Evolutionary conservation across 2,797 vertebrate species (phyloP).

Genomic region (Siniperca scherzeri): DNA sequence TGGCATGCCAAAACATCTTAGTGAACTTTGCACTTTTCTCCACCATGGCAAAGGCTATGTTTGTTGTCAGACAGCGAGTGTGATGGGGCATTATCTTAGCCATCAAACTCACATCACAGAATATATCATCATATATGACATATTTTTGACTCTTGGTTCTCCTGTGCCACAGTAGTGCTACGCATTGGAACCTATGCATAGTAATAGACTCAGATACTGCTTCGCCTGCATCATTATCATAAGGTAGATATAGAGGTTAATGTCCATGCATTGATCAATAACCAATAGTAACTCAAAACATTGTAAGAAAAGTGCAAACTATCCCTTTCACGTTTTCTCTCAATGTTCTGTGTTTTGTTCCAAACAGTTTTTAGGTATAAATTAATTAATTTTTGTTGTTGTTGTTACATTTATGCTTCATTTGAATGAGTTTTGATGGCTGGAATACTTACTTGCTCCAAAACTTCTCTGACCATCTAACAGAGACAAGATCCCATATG

Average conservation of each 20-base stretch:
- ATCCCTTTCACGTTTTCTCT: slow-evolving; percentile 3
- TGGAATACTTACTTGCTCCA: slow-evolving; percentile 38
- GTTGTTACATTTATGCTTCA: slow-evolving; percentile 17
- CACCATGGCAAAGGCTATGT: slow-evolving; percentile 56
- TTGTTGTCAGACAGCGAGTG: slow-evolving; percentile 39
- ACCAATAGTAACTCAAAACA: slow-evolving; percentile 17
- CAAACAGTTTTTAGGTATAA: background rate
- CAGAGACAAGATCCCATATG: slow-evolving; percentile 73
- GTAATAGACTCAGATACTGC: background rate
- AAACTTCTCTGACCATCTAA: slow-evolving; percentile 62
- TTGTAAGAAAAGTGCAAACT: background rate
- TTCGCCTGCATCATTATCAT: background rate
- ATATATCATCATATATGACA: background rate
- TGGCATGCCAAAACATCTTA: slow-evolving; percentile 67
- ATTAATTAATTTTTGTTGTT: background rate
- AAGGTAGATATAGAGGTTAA: background rate
- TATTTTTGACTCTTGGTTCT: slow-evolving; percentile 1
- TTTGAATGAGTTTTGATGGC: slow-evolving; percentile 22
- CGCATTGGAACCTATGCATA: background rate
- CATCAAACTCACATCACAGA: slow-evolving; percentile 19
- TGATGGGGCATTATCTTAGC: slow-evolving; percentile 6
- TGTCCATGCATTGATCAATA: slow-evolving; percentile 2
- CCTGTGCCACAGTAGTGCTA: background rate
- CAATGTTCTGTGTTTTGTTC: background rate
- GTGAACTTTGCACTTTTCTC: slow-evolving; percentile 55